Evolutionary conservation across 2,797 vertebrate species (phyloP), one percentile per base, ranked within the genome.

Genomic region (Glyptemys insculpta): DNA sequence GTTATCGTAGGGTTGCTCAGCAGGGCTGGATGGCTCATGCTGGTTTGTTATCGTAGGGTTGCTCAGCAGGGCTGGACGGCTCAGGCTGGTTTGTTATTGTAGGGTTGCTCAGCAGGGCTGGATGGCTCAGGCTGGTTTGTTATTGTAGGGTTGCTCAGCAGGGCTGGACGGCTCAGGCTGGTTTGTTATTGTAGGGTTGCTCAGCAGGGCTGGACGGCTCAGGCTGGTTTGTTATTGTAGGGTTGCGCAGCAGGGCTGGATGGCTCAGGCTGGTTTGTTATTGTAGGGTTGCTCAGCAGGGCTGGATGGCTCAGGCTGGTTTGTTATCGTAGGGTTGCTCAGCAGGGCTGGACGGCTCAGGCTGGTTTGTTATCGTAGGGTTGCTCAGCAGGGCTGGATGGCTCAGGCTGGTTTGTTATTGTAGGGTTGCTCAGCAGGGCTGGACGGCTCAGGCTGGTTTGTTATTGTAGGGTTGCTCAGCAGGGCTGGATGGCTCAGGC

Each of bases 331-430:
- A 49, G 49, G 12, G 49, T 49, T 49, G 3, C 3, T 1, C 95
- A 96, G 96, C 94, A 96, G 96, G 81, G 87, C 91, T 0, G 18
- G 96, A 87, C 93, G 96, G 93, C 95, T 97, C 95, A 96, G 95
- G 94, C 80, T 5, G 4, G 62, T 49, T 94, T 94, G 92, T 81
- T 95, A 91, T 3, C 6, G 6, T 14, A 49, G 12, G 49, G 49
- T 14, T 50, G 1, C 4, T 4, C 95, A 96, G 96, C 94, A 96
- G 96, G 82, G 88, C 91, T 0, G 18, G 96, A 87, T 94, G 96
- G 93, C 95, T 97, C 95, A 96, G 95, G 94, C 80, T 5, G 4
- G 68, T 68, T 94, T 94, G 93, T 81, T 96, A 91, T 6, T 1
- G 16, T 49, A 49, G 47, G 47, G 47, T 49, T 49, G 10, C 11